These are phyloP conservation scores for Nymphalis urticae DNA, from an alignment of 2,888 invertebrate genomes.

Conservation along the genomic window DNA sequence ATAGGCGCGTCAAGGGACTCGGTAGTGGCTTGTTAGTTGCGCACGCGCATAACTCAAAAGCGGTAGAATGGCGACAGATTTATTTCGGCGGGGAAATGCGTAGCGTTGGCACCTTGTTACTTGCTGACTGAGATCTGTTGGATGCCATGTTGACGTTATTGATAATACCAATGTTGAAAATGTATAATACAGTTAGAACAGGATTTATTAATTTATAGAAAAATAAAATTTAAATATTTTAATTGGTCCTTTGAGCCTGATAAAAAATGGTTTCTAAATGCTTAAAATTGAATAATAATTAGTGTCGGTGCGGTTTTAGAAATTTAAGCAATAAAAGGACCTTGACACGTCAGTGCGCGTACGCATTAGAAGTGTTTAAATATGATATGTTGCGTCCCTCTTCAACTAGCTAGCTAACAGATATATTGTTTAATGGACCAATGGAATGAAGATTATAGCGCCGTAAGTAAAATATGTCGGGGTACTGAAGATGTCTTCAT, in stretches of 20 bases:
- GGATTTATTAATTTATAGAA: too few relatives aligned
- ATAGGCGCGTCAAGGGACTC: constrained; percentile 10
- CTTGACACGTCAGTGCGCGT: constrained; percentile 27
- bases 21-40: constrained; percentile 42
- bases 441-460: neutral
- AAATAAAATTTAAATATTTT: neutral
- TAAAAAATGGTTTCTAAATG: constrained; percentile 3
- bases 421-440: neutral
- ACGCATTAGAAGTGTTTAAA: constrained; percentile 36
- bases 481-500: constrained; percentile 1
- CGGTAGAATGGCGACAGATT: constrained; percentile 42
- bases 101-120: constrained; percentile 11
- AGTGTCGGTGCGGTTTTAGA: constrained; percentile 1
- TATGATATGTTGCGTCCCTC: constrained; percentile 29
- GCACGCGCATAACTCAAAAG: constrained; percentile 46
- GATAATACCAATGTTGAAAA: constrained; percentile 1
- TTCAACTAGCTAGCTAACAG: constrained; percentile 17
- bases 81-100: constrained; percentile 35
- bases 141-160: constrained; percentile 7
- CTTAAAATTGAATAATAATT: neutral
- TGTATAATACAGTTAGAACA: too few relatives aligned
- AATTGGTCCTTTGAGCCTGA: constrained; percentile 7
- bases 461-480: neutral
- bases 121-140: constrained; percentile 9
- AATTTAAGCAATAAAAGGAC: neutral